Base-by-base conservation (phyloP, 2,113 vertebrate genomes). In the Chloebia gouldiae region DNA sequence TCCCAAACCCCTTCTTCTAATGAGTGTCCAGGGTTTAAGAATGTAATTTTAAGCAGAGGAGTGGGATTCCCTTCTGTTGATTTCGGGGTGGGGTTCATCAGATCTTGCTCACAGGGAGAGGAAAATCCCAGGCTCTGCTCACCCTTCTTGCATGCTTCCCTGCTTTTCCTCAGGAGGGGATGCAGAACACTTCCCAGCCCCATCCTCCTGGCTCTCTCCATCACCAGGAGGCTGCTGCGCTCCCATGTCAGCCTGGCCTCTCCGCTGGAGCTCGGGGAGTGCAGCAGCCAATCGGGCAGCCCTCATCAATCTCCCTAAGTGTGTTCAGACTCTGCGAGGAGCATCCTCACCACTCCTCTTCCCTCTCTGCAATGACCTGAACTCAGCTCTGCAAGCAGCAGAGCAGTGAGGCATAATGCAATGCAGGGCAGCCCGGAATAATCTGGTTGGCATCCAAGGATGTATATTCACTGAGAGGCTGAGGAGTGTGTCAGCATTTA, bases 371-470 rank as follows among this genome's bases (percentile, higher is more conserved):
- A 98, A 93, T 97, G 97, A 97, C 96, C 95, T 97, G 97, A 97
- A 92, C 96, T 98, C 97, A 93, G 97, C 97, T 97, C 97, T 93
- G 97, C 97, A 96, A 96, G 82, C 95, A 88, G 91, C 44, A n/a
- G 95, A 98, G 98, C 97, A 95, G 97, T 97, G 96, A 96, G 96
- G 97, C 95, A 96, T 97, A 96, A 96, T 80, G 93, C 95, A 90
- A 95, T 96, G 97, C 93, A 94, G 98, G 96, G 97, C 96, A 95
- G 95, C 93, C 86, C 59, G 37, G 98, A 97, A 97, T 98, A 97
- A 98, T 98, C 97, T 98, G 98, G 97, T 98, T 97, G 95, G 92
- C 86, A 70, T 94, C 97, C 98, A 97, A 97, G 96, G 98, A 98
- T 97, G 97, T 95, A 87, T 92, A 97, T 98, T 98, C 97, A 97